Evolutionary conservation across 2,113 vertebrate genomes (phyloP), one percentile per base, ranked within the genome.

Genomic region (Taurulus bubalis): DNA sequence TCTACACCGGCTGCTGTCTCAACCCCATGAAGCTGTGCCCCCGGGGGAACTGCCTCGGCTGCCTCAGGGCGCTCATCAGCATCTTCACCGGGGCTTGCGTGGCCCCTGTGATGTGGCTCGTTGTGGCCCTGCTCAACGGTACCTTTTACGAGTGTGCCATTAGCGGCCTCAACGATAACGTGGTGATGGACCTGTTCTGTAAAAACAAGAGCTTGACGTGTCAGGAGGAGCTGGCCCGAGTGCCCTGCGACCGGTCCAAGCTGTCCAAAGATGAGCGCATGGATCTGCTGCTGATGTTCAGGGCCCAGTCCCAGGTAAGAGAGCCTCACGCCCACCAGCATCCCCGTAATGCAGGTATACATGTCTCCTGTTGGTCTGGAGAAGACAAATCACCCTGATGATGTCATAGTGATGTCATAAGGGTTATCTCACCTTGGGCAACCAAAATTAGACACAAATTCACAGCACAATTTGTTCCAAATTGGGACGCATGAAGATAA

Each of bases 261-360:
- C 92, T 98, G 84, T 58, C 95, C 1, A 28, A 34, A 0, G 6
- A 78, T 3, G 95, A 96, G 64, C 94, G 89, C 0, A 94, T 95
- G 0, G 96, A 98, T 69, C 90, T 99, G 85, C 95, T 95, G 66
- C 87, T 94, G 24, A 96, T 97, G 75, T 94, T 98, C 55, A 95
- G 96, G 79, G 97, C 97, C 22, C 98, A 99, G 91, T 98, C 97
- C 45, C 98, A 99, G 96, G 98, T 98, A 94, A 94, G 85, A 74
- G 18, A 65, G 8, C 59, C 55, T 42, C n/a, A 55, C 8, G 34
- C 18, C 24, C 11, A 22, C n/a, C n/a, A n/a, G 1, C 5, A 10
- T 55, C 53, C 53, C 5, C 1, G 14, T 26, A 26, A 14, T 15
- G 24, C n/a, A 24, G 22, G n/a, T 55, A 55, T 12, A 24, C 2